A percentile compares a stretch with the other conserved stretches of the same genome.
These are phyloP conservation scores for Terrapene triunguis DNA, from an alignment of 2,113 vertebrate genomes.

Conservation along the genomic window DNA sequence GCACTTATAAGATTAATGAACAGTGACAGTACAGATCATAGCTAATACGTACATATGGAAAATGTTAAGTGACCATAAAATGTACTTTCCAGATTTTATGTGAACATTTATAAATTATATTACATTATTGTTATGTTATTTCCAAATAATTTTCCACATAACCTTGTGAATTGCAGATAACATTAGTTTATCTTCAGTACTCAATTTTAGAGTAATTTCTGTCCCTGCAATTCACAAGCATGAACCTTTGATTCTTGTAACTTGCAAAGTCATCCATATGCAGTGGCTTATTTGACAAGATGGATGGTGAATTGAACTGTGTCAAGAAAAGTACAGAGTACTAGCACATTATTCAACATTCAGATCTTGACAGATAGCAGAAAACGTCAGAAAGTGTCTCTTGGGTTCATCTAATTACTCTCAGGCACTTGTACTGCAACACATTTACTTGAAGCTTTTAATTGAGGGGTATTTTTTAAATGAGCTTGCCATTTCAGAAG, in stretches of 20 bases:
- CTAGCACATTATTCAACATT: not conserved
- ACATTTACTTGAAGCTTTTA: not conserved
- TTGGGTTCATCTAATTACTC: not conserved
- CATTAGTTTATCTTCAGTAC: not conserved
- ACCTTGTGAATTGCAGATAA: not conserved
- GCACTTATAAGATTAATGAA: constrained; percentile 1
- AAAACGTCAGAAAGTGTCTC: not conserved
- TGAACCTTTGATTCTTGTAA: not conserved
- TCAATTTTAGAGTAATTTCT: not conserved
- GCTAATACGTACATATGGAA: not conserved
- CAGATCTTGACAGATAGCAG: not conserved
- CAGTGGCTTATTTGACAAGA: not conserved
- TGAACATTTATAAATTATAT: not conserved
- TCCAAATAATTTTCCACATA: not conserved
- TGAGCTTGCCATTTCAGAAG: not conserved
- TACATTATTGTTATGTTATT: not conserved
- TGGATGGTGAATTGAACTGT: not conserved
- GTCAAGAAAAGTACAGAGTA: not conserved
- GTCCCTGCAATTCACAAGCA: not conserved
- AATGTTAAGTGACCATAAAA: not conserved
- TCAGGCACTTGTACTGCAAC: not conserved
- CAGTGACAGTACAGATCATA: not conserved
- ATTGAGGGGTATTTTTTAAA: not conserved
- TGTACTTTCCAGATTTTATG: not conserved
- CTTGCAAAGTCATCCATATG: not conserved